phyloP scores from a whole-genome alignment of 1,140 invertebrate species.

The Melitaea cinxia region DNA sequence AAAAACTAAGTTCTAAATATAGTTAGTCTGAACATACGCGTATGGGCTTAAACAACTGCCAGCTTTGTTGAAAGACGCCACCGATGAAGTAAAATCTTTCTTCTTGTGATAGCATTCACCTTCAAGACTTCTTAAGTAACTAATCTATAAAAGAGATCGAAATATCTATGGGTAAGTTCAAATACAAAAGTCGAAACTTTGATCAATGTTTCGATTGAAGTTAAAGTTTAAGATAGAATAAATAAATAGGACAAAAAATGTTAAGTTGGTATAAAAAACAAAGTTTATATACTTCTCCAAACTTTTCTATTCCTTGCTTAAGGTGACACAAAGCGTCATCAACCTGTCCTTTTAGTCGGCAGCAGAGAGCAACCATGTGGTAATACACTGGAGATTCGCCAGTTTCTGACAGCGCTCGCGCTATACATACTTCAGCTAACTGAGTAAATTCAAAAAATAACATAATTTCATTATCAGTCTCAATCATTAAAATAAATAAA shows the following conservation, averaged over 20 bases:
- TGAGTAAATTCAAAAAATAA: constrained; percentile 24
- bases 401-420: constrained; percentile 44
- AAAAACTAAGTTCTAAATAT: no score
- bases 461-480: background rate
- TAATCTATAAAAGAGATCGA: constrained; percentile 42
- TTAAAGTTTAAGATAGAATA: no score
- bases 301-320: constrained; percentile 48
- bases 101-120: constrained; percentile 60
- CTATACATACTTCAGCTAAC: constrained; percentile 67
- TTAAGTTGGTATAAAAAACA: no score
- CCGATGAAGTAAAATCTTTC: constrained; percentile 41
- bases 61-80: constrained; percentile 52
- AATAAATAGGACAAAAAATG: no score
- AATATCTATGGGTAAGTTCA: background rate
- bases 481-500: no score
- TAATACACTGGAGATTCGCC: constrained; percentile 56
- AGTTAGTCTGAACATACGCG: constrained; percentile 52
- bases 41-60: constrained; percentile 45
- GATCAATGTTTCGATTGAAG: no score
- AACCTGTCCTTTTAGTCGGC: constrained; percentile 51
- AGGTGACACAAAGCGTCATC: constrained; percentile 58
- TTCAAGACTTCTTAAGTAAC: constrained; percentile 59
- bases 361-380: constrained; percentile 61
- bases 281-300: constrained; percentile 70
- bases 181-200: no score